A percentile compares a stretch with the other conserved stretches of the same genome.
Conservation (phyloP, 2,888 invertebrate species). For the Lamellibrachia satsuma region DNA sequence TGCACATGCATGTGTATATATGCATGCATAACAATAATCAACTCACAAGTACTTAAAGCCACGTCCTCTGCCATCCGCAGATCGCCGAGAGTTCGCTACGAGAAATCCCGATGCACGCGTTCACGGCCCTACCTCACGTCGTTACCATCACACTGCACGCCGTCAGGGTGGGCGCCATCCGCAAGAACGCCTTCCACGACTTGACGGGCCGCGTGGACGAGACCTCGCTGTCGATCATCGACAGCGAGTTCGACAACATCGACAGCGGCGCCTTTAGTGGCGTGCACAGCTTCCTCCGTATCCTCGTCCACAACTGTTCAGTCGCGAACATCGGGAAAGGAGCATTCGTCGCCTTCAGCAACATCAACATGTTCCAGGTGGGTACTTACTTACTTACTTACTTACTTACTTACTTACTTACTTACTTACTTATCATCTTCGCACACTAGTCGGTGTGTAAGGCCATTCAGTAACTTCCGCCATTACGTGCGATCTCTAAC, state of each 20-base stretch:
- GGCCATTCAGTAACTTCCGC: too few species aligned
- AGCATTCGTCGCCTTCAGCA: neutral
- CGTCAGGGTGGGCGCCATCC: neutral
- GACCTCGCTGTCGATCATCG: neutral
- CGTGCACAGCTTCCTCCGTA: neutral
- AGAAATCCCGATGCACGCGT: neutral
- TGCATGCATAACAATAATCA: neutral
- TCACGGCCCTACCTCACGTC: neutral
- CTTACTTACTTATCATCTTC: too few species aligned
- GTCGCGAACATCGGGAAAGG: neutral
- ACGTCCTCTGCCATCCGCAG: neutral
- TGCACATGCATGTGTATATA: too few species aligned
- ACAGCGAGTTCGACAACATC: neutral
- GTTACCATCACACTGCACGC: neutral
- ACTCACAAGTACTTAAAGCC: too few species aligned
- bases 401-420: neutral
- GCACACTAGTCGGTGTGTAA: too few species aligned
- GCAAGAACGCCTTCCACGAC: neutral
- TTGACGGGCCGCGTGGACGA: neutral
- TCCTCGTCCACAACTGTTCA: neutral
- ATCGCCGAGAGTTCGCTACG: neutral
- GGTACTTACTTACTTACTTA: neutral
- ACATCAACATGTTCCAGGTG: slow-evolving; percentile 4
- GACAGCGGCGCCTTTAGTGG: slow-evolving; percentile 17
- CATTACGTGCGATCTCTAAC: too few species aligned